These are phyloP conservation scores for Piaya cayana DNA, from an alignment of 2,113 vertebrate genomes.

Conservation along the genomic window DNA sequence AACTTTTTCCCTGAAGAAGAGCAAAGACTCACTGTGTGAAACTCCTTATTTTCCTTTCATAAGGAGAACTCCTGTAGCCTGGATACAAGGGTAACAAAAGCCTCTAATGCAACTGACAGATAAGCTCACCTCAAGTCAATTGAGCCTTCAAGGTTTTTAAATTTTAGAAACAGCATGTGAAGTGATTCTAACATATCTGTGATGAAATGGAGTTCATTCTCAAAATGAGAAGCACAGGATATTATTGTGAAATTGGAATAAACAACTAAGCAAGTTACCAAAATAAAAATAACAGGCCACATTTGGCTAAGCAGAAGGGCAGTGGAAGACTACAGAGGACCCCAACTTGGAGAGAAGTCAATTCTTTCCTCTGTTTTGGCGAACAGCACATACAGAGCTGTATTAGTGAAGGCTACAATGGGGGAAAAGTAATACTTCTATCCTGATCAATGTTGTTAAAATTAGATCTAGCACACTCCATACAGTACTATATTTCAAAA, in stretches of 20 bases:
- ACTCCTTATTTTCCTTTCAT: background rate
- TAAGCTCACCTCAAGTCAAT: background rate
- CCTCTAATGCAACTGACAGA: background rate
- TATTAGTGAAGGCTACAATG: background rate
- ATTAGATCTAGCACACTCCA: background rate
- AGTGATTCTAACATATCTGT: background rate
- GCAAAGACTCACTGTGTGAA: background rate
- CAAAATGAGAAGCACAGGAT: background rate
- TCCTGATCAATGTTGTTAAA: background rate
- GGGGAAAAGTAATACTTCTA: background rate
- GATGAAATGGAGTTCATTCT: background rate
- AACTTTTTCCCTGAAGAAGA: background rate
- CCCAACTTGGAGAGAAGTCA: background rate
- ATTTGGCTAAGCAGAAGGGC: background rate
- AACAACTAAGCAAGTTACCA: background rate
- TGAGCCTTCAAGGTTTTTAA: background rate
- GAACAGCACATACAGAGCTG: background rate
- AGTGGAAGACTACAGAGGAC: background rate
- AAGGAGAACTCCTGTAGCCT: background rate
- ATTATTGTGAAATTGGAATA: background rate
- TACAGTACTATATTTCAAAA: background rate
- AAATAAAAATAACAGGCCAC: background rate
- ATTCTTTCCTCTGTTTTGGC: background rate
- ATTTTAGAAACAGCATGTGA: background rate
- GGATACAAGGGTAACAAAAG: background rate